Evolutionary conservation across 2,797 vertebrate species (phyloP).

Genomic region (Botia almorhae): DNA sequence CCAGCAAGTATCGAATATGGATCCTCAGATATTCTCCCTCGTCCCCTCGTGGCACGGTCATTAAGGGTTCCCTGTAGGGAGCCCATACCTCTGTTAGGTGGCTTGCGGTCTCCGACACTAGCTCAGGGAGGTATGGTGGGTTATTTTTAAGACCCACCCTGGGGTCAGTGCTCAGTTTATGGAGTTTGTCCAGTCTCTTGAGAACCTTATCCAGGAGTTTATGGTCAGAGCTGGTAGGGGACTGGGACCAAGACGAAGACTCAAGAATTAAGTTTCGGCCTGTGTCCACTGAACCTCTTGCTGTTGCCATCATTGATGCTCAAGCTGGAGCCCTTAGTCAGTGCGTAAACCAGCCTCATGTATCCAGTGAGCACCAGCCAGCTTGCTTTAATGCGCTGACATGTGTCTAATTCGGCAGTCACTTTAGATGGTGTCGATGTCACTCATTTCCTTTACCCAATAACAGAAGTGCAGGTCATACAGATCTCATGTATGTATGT

Average conservation of each 20-base stretch:
- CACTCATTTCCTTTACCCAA: constrained; percentile 22
- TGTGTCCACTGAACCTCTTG: constrained; percentile 56
- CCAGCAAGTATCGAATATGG: constrained; percentile 80
- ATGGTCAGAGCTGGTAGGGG: constrained; percentile 60
- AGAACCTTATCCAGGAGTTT: constrained; percentile 73
- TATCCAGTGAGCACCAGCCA: constrained; percentile 26
- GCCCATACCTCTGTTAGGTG: constrained; percentile 75
- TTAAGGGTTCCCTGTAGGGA: constrained; percentile 62
- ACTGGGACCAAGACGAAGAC: constrained; percentile 42
- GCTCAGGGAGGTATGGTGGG: constrained; percentile 83
- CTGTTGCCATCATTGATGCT: constrained; percentile 67
- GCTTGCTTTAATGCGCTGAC: constrained; percentile 8
- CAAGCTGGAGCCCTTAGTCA: neutral
- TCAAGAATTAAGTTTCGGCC: constrained; percentile 46
- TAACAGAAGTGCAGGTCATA: neutral
- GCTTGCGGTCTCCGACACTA: constrained; percentile 69
- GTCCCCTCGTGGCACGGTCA: constrained; percentile 61
- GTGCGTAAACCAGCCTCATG: constrained; percentile 1
- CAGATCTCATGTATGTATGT: neutral
- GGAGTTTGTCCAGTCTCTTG: constrained; percentile 76
- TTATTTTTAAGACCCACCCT: constrained; percentile 78
- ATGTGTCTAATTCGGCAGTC: constrained; percentile 19
- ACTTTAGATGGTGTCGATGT: constrained; percentile 3
- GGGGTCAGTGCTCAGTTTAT: constrained; percentile 72
- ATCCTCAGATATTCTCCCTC: constrained; percentile 77